Base-by-base conservation (phyloP, 2,888 invertebrate genomes). In the Gibbula magus region DNA sequence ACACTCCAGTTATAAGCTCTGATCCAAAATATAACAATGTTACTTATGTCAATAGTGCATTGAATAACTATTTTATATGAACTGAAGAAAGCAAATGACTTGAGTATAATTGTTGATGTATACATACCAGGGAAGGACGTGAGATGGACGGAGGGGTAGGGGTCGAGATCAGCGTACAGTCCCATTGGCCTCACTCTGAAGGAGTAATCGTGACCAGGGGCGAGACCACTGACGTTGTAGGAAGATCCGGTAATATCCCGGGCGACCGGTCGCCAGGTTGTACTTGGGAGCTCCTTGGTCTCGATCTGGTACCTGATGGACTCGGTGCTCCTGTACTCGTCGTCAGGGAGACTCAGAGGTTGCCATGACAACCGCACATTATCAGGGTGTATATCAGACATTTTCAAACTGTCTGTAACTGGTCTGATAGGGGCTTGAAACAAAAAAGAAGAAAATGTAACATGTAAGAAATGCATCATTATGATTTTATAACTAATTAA, bases 181-280 rank as follows among this genome's bases (percentile, higher is more conserved):
- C 99, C 99, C 93, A 99, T 99, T 92, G 98, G 98, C 51, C 98
- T 95, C 54, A 99, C 96, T 82, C 99, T 95, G 94, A 99, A 98
- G 93, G 96, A 96, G 94, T 99, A 99, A 93, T 99, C 98, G 85
- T 96, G 95, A 22, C 85, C 83, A 3, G 91, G 87, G 29, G 82
- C 84, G 52, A 90, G 81, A 32, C 89, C 89, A 1, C 79, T 75
- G 54, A 88, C 82, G 25, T 77, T 79, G 78, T 87, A 87, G n/a
- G 81, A 82, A 0, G 87, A 87, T 73, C 87, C 87, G 0, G 83
- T 82, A 18, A 91, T 76, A n/a, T 89, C 89, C 5, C 84, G 80
- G n/a, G 87, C 91, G 75, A 91, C 73, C 45, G 89, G 90, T 16
- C 88, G 85, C 92, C 92, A 92, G 81, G 89, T 88, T 78, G 83